Evolutionary conservation across 2,113 vertebrate species (phyloP).

Genomic region (Delphinapterus leucas): DNA sequence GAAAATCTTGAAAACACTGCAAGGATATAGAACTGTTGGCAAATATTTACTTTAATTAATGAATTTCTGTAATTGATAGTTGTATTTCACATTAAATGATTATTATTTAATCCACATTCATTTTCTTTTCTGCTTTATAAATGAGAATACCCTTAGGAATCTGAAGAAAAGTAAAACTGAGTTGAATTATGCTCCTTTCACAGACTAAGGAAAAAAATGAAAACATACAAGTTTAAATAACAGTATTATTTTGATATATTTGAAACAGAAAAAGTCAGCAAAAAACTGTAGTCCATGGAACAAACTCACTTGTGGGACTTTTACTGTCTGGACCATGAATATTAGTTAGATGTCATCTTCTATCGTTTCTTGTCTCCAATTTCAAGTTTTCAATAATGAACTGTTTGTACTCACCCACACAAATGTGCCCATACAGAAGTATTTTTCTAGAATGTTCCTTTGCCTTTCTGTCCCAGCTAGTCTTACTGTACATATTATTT

Average conservation of each 20-base stretch:
- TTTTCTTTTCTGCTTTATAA: conserved; percentile 69
- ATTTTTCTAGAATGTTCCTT: not conserved
- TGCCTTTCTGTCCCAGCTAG: not conserved
- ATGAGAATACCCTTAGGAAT: conserved; percentile 63
- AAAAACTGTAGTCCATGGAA: not conserved
- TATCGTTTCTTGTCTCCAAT: not conserved
- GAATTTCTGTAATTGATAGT: conserved; percentile 78
- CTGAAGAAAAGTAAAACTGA: not conserved
- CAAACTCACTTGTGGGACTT: not conserved
- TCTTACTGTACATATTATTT: not conserved
- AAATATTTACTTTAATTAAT: conserved; percentile 84
- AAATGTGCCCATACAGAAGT: not conserved
- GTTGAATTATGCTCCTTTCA: conserved; percentile 50
- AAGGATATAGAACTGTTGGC: conserved; percentile 64
- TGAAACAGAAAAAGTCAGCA: not conserved
- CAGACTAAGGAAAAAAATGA: conserved; percentile 30
- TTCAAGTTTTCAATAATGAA: not conserved
- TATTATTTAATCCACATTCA: conserved; percentile 65
- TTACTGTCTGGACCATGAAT: not conserved
- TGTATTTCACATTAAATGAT: conserved; percentile 73
- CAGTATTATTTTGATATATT: not conserved
- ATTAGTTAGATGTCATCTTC: not conserved
- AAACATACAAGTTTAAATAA: not conserved
- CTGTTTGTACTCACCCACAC: not conserved
- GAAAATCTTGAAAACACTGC: conserved; percentile 76